phyloP scores from a whole-genome alignment of 2,113 vertebrate species.

The Pogonocichla stellata region DNA sequence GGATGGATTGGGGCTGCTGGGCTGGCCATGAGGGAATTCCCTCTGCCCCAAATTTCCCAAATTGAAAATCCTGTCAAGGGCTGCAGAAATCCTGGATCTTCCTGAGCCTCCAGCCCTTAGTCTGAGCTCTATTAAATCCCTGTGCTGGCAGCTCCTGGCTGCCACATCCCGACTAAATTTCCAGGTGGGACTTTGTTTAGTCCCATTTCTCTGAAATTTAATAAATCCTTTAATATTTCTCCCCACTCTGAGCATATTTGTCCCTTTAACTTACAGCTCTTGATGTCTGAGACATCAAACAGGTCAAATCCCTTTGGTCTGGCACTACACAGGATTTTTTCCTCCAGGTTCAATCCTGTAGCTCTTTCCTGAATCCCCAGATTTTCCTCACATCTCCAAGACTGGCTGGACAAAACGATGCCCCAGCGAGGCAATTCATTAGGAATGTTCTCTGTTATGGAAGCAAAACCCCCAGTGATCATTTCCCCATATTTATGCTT shows the following conservation, averaged over 20 bases:
- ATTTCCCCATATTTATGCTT: neutral
- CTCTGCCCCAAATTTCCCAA: neutral
- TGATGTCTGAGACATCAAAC: neutral
- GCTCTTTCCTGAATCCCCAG: neutral
- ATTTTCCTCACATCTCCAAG: neutral
- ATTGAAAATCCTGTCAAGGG: neutral
- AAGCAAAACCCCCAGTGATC: neutral
- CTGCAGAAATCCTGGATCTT: neutral
- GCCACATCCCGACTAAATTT: neutral
- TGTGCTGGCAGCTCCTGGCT: neutral
- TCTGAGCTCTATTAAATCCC: neutral
- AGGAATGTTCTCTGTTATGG: neutral
- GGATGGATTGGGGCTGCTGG: neutral
- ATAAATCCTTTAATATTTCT: neutral
- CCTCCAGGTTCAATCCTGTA: neutral
- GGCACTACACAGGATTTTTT: neutral
- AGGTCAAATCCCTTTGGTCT: neutral
- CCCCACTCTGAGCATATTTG: neutral
- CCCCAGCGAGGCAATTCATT: neutral
- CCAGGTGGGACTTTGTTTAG: neutral
- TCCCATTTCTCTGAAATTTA: neutral
- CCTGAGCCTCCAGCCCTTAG: rapidly evolving
- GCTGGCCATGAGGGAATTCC: neutral
- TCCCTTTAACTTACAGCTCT: neutral
- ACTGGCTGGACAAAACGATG: neutral